Evolutionary conservation across 2,113 vertebrate genomes (phyloP).

Genomic region (Nothobranchius furzeri): DNA sequence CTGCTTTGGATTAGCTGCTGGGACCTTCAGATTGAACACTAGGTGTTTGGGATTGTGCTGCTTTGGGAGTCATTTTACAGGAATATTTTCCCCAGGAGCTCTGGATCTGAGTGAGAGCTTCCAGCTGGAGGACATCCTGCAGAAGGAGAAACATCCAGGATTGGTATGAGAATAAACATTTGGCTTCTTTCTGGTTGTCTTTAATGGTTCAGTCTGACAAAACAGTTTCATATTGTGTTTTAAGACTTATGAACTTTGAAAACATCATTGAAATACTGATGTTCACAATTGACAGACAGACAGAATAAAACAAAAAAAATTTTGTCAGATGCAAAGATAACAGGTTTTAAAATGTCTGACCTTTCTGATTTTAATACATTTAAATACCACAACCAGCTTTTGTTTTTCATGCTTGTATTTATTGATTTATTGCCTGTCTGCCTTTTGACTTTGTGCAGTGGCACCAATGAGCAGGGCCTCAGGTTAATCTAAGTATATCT

Average conservation of each 20-base stretch:
- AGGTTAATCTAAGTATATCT: slow-evolving; percentile 72
- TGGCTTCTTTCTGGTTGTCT: slow-evolving; percentile 2
- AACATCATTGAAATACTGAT: not conserved
- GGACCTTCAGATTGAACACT: slow-evolving; percentile 37
- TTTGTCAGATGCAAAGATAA: not conserved
- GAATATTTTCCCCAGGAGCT: slow-evolving; percentile 36
- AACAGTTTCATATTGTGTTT: not conserved
- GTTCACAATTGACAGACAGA: not conserved
- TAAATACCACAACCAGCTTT: not conserved
- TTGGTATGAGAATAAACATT: slow-evolving; percentile 48
- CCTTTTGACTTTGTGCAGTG: slow-evolving; percentile 56
- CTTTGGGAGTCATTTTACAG: slow-evolving; percentile 36
- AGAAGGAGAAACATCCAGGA: slow-evolving; percentile 33
- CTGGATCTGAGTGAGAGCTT: slow-evolving; percentile 12
- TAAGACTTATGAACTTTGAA: not conserved
- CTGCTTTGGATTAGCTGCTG: slow-evolving; percentile 51
- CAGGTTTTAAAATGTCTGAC: not conserved
- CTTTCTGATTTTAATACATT: not conserved
- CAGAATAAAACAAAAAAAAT: not conserved
- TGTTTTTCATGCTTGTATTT: not conserved
- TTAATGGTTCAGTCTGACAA: not conserved
- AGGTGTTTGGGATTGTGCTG: slow-evolving; percentile 19
- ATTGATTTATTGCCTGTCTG: slow-evolving; percentile 20
- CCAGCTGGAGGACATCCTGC: slow-evolving; percentile 24
- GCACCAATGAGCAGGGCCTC: slow-evolving; percentile 22